Evolutionary conservation across 2,888 invertebrate genomes (phyloP), one percentile per base, ranked within the genome.

Genomic region (Megamerina dolium): DNA sequence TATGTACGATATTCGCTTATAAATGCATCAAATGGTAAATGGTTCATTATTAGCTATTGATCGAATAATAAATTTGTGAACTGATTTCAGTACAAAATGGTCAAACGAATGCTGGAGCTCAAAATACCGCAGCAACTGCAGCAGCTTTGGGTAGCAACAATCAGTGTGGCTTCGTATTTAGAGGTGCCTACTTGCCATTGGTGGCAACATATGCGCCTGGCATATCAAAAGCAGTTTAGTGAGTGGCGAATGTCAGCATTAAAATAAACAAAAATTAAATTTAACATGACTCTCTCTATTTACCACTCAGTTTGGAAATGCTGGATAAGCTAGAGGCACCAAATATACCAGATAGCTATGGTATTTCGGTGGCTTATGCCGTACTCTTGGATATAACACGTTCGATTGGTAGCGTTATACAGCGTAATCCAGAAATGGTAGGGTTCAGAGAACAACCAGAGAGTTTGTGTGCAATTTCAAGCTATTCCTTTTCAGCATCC

Each of bases 321-420:
- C 70, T 96, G 58, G 99, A 99, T 63, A 92, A 95, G 66, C 80
- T 86, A 14, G 97, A 99, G 60, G 90, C 96, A 6, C 95, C 95
- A 0, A 72, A 79, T 10, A 87, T 97, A 53, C 90, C 91, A n/a
- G 95, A 97, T 52, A 96, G 97, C 1, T 99, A 97, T 73, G 94
- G 95, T 4, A 87, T 99, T 47, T 95, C 96, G 0, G 82, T 97
- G 30, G 93, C 95, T 0, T 96, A 94, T 72, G 88, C 91, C 4
- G 91, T 93, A 66, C 77, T 97, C 32, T 76, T 95, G 65, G 96
- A 96, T 69, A 85, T 92, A 52, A 89, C 95, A 39, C 79, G 90
- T 6, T 93, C 89, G 8, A 81, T 88, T 54, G 83, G 85, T 27
- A 77, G 83, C 57, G 84, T 82, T 18, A 82, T 65, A 47, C 66